Conservation (phyloP, 2,113 vertebrate genomes). For the Lophochroa leadbeateri region DNA sequence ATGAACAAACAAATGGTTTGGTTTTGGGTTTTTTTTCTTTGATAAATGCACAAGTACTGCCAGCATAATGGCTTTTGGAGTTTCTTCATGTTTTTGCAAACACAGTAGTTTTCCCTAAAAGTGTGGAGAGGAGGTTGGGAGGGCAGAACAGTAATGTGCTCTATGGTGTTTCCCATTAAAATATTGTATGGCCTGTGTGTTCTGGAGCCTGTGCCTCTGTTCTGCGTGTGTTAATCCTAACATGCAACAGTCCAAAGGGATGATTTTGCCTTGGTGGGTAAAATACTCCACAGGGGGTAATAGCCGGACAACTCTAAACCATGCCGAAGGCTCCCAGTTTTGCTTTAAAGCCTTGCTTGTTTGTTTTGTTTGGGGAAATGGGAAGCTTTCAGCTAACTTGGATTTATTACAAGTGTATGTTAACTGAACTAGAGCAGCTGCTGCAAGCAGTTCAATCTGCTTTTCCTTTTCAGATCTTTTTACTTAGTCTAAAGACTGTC, state of each 20-base stretch:
- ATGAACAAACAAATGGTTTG: background rate
- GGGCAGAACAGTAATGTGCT: background rate
- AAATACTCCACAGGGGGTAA: background rate
- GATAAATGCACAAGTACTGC: background rate
- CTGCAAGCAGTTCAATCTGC: background rate
- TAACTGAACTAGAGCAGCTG: background rate
- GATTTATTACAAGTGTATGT: background rate
- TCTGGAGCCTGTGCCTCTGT: background rate
- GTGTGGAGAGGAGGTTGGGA: background rate
- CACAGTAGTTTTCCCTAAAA: background rate
- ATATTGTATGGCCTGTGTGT: accelerated
- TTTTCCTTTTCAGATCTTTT: background rate
- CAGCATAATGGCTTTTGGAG: background rate
- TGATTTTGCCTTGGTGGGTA: background rate
- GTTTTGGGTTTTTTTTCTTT: too few species aligned
- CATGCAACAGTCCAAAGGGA: background rate
- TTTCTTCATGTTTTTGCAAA: background rate
- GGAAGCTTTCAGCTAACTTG: background rate
- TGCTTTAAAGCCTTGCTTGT: background rate
- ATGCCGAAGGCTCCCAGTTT: background rate
- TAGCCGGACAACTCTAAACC: background rate
- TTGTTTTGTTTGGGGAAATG: background rate
- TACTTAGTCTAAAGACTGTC: background rate
- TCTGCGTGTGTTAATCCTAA: background rate
- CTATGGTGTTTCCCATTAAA: background rate